These are phyloP conservation scores for Carduelis carduelis DNA, from an alignment of 2,797 vertebrate genomes.

Conservation along the genomic window DNA sequence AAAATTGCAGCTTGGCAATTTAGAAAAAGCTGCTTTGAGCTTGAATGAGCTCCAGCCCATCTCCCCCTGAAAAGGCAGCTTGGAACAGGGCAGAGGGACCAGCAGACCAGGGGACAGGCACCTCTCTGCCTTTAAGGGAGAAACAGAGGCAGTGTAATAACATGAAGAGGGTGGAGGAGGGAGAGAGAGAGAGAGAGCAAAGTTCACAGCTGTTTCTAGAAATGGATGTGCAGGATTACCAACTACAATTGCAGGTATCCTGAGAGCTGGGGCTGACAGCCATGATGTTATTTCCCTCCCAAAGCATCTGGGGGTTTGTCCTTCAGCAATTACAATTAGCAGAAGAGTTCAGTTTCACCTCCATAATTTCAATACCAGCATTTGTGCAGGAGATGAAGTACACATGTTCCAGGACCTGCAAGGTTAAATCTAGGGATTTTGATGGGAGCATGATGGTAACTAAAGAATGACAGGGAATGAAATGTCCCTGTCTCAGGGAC, in stretches of 20 bases:
- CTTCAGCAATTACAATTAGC: background rate
- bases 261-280: background rate
- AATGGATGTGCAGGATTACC: background rate
- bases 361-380: background rate
- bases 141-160: background rate
- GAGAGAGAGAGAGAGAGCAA: background rate
- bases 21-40: background rate
- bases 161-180: background rate
- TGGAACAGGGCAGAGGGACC: background rate
- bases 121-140: background rate
- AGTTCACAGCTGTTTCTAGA: background rate
- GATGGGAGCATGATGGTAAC: background rate
- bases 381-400: background rate
- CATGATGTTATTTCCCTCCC: background rate
- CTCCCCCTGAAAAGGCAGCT: background rate
- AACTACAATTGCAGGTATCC: background rate
- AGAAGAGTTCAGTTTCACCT: background rate
- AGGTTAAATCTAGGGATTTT: background rate
- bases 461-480: background rate
- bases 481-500: background rate
- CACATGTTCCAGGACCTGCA: background rate
- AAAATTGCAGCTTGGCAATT: background rate
- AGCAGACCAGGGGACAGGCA: background rate
- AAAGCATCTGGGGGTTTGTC: background rate
- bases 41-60: background rate